Evolutionary conservation across 1,140 invertebrate species (phyloP).

Genomic region (Uloborus diversus): DNA sequence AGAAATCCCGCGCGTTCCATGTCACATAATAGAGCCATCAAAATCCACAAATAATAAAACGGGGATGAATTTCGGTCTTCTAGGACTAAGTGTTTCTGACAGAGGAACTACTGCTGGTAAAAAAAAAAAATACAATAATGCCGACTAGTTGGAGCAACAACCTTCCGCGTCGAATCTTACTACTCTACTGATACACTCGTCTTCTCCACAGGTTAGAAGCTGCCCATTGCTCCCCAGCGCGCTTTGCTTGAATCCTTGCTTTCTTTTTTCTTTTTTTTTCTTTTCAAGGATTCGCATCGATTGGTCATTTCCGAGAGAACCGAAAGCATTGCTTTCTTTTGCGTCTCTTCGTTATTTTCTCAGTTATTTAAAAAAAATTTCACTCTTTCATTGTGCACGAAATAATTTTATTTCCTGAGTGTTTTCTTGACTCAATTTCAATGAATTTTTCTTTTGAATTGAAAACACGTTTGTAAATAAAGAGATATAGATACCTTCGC

Average conservation of each 20-base stretch:
- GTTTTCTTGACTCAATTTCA: too few relatives aligned
- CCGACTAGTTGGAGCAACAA: slow-evolving; percentile 50
- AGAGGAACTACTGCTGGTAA: not conserved
- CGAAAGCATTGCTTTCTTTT: too few relatives aligned
- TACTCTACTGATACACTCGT: slow-evolving; percentile 50
- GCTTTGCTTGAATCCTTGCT: not conserved
- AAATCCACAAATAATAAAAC: not conserved
- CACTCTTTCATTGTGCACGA: too few relatives aligned
- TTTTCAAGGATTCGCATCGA: too few relatives aligned
- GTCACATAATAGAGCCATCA: not conserved
- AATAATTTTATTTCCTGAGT: too few relatives aligned
- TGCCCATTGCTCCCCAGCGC: slow-evolving; percentile 13
- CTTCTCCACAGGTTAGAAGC: slow-evolving; percentile 47
- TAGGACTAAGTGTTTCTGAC: not conserved
- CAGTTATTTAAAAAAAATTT: too few relatives aligned
- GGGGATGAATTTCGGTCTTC: not conserved
- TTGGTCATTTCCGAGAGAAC: too few relatives aligned
- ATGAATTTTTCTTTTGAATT: too few relatives aligned
- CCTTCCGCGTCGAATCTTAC: slow-evolving; percentile 26
- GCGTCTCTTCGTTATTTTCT: too few relatives aligned
- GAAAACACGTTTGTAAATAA: too few relatives aligned
- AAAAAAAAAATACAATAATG: slow-evolving; percentile 34
- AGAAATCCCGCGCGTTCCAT: slow-evolving; percentile 17
- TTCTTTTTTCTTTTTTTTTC: too few relatives aligned
- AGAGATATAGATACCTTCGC: too few relatives aligned